Evolutionary conservation across 2,888 invertebrate species (phyloP), one percentile per base, ranked within the genome.

Genomic region (Crocallis elinguaria): DNA sequence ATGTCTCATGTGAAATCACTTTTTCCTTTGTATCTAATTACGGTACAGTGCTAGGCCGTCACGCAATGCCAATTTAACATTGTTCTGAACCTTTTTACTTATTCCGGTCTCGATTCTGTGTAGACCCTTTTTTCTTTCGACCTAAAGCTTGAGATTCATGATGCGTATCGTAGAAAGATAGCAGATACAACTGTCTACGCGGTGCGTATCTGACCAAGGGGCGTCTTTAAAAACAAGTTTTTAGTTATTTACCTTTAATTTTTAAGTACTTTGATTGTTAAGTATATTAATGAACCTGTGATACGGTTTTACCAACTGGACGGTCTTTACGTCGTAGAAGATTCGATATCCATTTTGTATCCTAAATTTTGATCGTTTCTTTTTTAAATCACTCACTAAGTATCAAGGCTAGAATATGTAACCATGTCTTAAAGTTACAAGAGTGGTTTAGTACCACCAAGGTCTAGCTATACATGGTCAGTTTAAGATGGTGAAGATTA

Each of bases 101-200:
- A 69, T 82, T 81, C 78, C 62, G 64, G 65, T 66, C 82, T 65
- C 83, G 81, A 77, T 69, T 67, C 68, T 30, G 21, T 27, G 44
- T 21, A 44, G 56, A 42, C 42, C 57, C 58, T 50, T 61, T 58
- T 63, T 63, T 58, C 46, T 54, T 45, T 52, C 16, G 19, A 39
- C 41, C 49, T 50, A 51, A 62, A 42, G 54, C 58, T 48, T 54
- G 42, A 43, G 43, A 21, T 43, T 38, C 25, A 25, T 13, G 38
- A 38, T 14, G 53, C 48, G 53, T 59, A 61, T 38, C 48, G 11
- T 9, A 49, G 53, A 43, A 49, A 43, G 14, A n/a, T 14, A 44
- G 21, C 12, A 23, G 33, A 36, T 48, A 48, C 48, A 38, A 41
- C 35, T 45, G 42, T 37, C 38, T 51, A 27, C 29, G 7, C n/a